These are phyloP conservation scores for Falcaria lacertinaria DNA, from an alignment of 2,888 invertebrate species.

Conservation along the genomic window DNA sequence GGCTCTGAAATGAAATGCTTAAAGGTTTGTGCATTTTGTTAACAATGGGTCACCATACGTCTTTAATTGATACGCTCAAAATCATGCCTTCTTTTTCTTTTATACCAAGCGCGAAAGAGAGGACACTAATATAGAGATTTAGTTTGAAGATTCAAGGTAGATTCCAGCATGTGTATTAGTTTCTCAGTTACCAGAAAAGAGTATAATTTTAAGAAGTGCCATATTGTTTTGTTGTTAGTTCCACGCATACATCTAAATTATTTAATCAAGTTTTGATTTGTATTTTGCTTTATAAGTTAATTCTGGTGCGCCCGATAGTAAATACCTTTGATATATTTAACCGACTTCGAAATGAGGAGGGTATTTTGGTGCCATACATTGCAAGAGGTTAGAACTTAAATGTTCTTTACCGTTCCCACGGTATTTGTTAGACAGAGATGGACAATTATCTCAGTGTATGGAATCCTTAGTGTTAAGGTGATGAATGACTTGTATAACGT, in stretches of 20 bases:
- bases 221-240: conserved; percentile 29
- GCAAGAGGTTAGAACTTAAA: no score
- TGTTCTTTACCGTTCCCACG: background rate
- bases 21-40: no score
- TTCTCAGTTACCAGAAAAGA: background rate
- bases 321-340: conserved; percentile 37
- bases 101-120: no score
- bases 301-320: conserved; percentile 69
- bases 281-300: conserved; percentile 61
- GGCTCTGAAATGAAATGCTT: no score
- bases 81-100: no score
- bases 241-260: conserved; percentile 23
- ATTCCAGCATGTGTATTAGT: background rate
- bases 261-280: conserved; percentile 19
- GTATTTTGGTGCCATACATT: conserved; percentile 8
- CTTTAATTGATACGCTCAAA: no score
- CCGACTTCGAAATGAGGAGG: no score
- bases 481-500: conserved; percentile 60
- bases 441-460: conserved; percentile 31
- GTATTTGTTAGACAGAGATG: background rate
- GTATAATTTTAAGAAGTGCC: background rate
- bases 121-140: no score
- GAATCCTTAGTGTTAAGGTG: conserved; percentile 38
- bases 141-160: no score
- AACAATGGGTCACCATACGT: no score